A percentile compares a stretch with the other conserved stretches of the same genome.
Evolutionary conservation across 1,140 invertebrate genomes (phyloP).

Genomic region (Phymastichus coffea): DNA sequence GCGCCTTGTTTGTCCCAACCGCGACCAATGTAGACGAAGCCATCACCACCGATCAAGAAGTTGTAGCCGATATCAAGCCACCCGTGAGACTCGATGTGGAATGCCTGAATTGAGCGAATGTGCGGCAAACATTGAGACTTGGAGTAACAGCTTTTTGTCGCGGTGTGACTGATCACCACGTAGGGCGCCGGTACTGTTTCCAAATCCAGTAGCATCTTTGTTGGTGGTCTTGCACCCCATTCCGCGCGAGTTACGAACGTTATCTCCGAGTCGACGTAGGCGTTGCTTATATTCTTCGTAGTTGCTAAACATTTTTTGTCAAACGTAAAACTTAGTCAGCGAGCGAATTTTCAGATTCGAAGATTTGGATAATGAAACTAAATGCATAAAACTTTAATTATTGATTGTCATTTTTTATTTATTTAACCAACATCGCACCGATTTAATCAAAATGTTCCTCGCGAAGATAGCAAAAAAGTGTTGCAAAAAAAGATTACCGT

Average conservation of each 20-base stretch:
- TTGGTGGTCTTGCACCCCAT: conserved; percentile 65
- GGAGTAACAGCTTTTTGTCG: conserved; percentile 56
- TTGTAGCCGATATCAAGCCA: conserved; percentile 73
- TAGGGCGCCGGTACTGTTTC: conserved; percentile 63
- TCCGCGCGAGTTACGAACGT: conserved; percentile 58
- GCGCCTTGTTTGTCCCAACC: conserved; percentile 73
- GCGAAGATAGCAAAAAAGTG: background rate
- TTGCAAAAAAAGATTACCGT: background rate
- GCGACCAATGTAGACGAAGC: conserved; percentile 71
- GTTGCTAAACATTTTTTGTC: no score
- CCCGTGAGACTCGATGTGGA: conserved; percentile 67
- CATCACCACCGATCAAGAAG: conserved; percentile 78
- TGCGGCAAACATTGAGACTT: conserved; percentile 53
- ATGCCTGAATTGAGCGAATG: conserved; percentile 66
- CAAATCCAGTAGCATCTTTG: conserved; percentile 49
- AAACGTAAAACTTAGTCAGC: no score
- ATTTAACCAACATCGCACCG: no score
- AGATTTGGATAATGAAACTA: no score
- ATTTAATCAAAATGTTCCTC: no score
- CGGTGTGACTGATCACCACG: conserved; percentile 77
- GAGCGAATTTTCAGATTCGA: no score
- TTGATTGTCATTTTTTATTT: no score
- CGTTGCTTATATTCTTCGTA: background rate
- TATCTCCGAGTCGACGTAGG: background rate
- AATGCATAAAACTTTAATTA: no score